Base-by-base conservation (phyloP, 2,888 invertebrate species). In the Sphaeridia pumilis region DNA sequence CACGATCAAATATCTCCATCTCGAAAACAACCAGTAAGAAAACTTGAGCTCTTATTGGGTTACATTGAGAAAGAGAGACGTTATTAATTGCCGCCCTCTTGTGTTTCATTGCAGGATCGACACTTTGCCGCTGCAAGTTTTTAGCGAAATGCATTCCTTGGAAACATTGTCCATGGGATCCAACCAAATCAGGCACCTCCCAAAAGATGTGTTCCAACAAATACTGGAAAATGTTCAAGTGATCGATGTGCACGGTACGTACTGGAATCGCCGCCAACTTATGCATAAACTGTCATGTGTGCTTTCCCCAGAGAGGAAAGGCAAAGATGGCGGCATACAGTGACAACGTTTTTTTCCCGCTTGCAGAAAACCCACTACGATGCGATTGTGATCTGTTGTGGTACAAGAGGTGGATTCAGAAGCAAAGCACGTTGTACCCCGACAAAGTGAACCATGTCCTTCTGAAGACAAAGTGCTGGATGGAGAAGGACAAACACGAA, bases 21-120 rank as follows among this genome's bases (percentile, higher is more conserved):
- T 92, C 59, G 88, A 90, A 68, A 89, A 89, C 71, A 90, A 90
- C 70, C 83, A 84, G 89, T 89, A 76, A 83, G 82, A 73, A 52
- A 31, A 17, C 27, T 4, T 31, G 31, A 31, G 31, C 31, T 31
- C 14, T 10, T 31, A 14, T 10, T 10, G 31, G 31, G 14, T 31
- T 31, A 17, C 17, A 38, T 38, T 17, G n/a, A n/a, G n/a, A n/a
- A n/a, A n/a, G n/a, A n/a, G n/a, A n/a, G n/a, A n/a, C n/a, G n/a
- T n/a, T n/a, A n/a, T n/a, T n/a, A n/a, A n/a, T n/a, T n/a, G n/a
- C n/a, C n/a, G n/a, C n/a, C n/a, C n/a, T n/a, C n/a, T n/a, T n/a
- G n/a, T n/a, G n/a, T n/a, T 38, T 17, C 4, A 7, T 38, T 38
- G 5, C 73, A 90, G 90, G 75, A 83, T 92, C 60, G 84, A 84